These are phyloP conservation scores for Drosophila paracracens DNA, from an alignment of 2,888 invertebrate species.

Conservation along the genomic window DNA sequence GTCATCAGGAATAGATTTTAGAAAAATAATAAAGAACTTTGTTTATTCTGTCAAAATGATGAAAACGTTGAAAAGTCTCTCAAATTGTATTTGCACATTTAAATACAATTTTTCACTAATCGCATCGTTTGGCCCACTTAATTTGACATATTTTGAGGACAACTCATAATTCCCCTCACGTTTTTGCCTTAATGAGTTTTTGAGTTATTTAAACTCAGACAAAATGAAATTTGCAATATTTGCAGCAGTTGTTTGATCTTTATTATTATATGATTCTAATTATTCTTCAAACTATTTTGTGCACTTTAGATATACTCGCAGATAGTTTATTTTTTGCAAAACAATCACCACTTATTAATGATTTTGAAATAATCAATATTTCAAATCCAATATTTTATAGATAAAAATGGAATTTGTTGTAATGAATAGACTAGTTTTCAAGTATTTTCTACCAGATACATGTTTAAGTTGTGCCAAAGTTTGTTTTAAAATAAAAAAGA, in stretches of 20 bases:
- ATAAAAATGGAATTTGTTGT: background rate
- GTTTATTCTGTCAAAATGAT: background rate
- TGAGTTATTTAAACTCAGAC: background rate
- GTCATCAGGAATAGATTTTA: background rate
- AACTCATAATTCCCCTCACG: background rate
- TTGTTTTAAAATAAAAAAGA: too few relatives aligned
- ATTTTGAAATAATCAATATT: background rate
- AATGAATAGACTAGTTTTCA: conserved; percentile 25
- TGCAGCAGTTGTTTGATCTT: background rate
- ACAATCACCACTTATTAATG: background rate
- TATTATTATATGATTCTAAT: background rate
- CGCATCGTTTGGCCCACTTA: background rate
- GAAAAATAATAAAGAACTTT: background rate
- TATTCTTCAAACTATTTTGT: background rate
- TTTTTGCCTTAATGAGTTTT: background rate
- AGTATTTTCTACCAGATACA: background rate
- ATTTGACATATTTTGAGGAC: too few relatives aligned
- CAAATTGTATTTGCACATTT: background rate
- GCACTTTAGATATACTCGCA: background rate
- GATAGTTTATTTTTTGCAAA: background rate
- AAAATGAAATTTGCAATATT: background rate
- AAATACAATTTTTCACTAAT: background rate
- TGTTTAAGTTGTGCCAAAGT: conserved; percentile 24
- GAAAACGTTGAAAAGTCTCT: background rate
- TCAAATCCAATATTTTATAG: background rate